Evolutionary conservation across 2,888 invertebrate species (phyloP).

Genomic region (Coleophora deauratella): DNA sequence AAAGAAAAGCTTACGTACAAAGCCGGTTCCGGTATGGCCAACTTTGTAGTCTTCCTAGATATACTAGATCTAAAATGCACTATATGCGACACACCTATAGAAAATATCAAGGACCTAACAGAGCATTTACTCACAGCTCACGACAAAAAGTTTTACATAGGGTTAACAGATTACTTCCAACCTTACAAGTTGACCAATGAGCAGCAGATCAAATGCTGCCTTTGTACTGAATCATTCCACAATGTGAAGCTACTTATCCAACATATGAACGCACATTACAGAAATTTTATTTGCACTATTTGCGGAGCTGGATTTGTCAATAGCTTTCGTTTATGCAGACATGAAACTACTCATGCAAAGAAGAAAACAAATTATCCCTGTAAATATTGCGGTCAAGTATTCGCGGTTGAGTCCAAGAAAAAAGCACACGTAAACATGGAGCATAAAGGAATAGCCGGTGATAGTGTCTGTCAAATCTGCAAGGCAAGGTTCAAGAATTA

Average conservation of each 20-base stretch:
- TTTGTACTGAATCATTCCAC: conserved; percentile 51
- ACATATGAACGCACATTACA: conserved; percentile 61
- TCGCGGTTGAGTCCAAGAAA: conserved; percentile 54
- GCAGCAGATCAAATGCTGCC: conserved; percentile 51
- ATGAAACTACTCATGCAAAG: conserved; percentile 54
- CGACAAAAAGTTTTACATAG: conserved; percentile 50
- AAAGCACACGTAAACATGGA: conserved; percentile 59
- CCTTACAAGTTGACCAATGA: conserved; percentile 51
- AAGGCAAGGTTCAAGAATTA: conserved; percentile 62
- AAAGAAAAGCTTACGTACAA: conserved; percentile 57
- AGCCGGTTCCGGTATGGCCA: conserved; percentile 50
- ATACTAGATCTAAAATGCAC: conserved; percentile 58
- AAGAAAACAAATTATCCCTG: conserved; percentile 57
- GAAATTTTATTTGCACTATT: conserved; percentile 60
- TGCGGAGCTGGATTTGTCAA: conserved; percentile 65
- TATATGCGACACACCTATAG: conserved; percentile 42
- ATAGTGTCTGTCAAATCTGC: conserved; percentile 62
- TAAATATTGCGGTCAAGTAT: conserved; percentile 48
- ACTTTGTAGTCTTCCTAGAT: conserved; percentile 56
- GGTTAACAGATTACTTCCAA: conserved; percentile 54
- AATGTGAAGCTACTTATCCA: conserved; percentile 62
- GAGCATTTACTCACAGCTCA: conserved; percentile 50
- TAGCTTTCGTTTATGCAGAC: conserved; percentile 48
- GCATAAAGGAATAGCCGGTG: conserved; percentile 59
- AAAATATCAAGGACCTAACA: conserved; percentile 34